Evolutionary conservation across 2,113 vertebrate species (phyloP).

Genomic region (Oryzias curvinotus): DNA sequence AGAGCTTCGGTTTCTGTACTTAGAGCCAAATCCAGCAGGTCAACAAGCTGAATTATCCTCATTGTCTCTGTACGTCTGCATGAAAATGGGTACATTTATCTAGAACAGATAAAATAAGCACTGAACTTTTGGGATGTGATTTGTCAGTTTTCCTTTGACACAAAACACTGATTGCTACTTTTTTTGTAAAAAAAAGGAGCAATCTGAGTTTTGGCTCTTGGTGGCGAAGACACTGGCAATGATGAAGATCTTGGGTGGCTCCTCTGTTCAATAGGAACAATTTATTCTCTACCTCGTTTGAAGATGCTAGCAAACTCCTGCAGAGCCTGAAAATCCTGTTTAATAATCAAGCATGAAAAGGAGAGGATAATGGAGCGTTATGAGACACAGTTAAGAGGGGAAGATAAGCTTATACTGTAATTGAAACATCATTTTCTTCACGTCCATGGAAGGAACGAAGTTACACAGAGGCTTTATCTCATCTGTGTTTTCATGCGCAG

Average conservation of each 20-base stretch:
- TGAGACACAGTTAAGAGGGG: conserved; percentile 56
- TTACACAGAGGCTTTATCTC: conserved; percentile 42
- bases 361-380: conserved; percentile 68
- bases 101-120: too few species aligned
- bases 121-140: too few species aligned
- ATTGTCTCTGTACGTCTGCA: conserved; percentile 7
- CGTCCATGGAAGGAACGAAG: conserved; percentile 40
- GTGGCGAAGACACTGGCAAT: background rate
- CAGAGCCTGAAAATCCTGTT: conserved; percentile 68
- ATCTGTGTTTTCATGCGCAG: conserved; percentile 21
- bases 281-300: conserved; percentile 67
- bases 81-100: too few species aligned
- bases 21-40: conserved; percentile 13
- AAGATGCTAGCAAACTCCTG: conserved; percentile 51
- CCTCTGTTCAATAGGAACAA: conserved; percentile 60
- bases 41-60: conserved; percentile 39
- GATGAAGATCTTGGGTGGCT: conserved; percentile 31
- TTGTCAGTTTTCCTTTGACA: conserved; percentile 1
- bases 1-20: conserved; percentile 6
- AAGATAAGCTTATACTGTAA: conserved; percentile 67
- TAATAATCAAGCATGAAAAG: conserved; percentile 70
- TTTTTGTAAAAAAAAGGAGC: conserved; percentile 11
- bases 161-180: background rate
- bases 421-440: conserved; percentile 68
- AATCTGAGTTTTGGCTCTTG: conserved; percentile 13